Evolutionary conservation across 2,888 invertebrate species (phyloP), one percentile per base, ranked within the genome.

Genomic region (Ceraclea dissimilis): DNA sequence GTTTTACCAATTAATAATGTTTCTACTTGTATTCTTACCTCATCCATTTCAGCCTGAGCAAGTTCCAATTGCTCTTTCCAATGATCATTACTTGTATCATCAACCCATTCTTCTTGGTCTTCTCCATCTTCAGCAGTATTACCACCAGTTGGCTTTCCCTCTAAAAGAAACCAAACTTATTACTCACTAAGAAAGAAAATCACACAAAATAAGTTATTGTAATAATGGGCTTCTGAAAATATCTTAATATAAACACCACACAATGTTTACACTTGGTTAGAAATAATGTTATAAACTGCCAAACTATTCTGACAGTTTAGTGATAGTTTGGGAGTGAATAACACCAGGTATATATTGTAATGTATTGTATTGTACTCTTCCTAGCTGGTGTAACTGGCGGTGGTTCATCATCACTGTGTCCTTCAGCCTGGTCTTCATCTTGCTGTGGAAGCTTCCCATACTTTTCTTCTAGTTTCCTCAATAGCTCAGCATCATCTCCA

Each of bases 401-500:
- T 56, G 70, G 68, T 59, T 70, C 72, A 56, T 81, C 82, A 69
- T 80, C 71, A 64, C 70, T 71, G 63, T 67, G 68, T 65, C 75
- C 75, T 52, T 62, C 62, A 59, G n/a, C 64, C 64, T 18, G 78
- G 69, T 70, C 68, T 44, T 72, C 70, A 20, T 62, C 64, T 58
- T 68, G 65, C 61, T 81, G 79, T 11, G 82, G 82, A 53, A 87
- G 69, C 62, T 84, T 82, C 51, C 87, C 87, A 68, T 88, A 88
- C 76, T 86, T 86, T 21, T 82, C 84, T 67, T 87, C 87, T 56
- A 88, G 71, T 62, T 86, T 79, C 65, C 75, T 84, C 64, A 88
- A 74, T 49, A 88, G 71, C 61, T 87, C 86, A 5, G 79, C 79
- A 66, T 88, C 87, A 66, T 86, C 86, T 1, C 84, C 81, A 63